Conservation (phyloP, 2,888 invertebrate species). For the Flexamia atlantica region DNA sequence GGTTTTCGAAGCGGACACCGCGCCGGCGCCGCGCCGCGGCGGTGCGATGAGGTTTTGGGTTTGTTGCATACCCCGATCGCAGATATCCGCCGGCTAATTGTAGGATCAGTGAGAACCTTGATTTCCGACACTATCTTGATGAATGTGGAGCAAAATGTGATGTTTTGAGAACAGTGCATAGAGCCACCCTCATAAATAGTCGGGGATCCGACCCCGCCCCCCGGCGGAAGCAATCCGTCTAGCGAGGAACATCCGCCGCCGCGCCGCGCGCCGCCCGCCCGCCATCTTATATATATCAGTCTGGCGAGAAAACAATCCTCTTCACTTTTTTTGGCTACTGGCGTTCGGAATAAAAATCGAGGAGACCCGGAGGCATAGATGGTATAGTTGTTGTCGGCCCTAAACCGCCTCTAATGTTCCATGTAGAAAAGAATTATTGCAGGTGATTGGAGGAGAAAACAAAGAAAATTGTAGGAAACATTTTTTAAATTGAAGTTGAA, state of each 20-base stretch:
- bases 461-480: too few relatives aligned
- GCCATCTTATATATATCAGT: constrained; percentile 37
- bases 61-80: constrained; percentile 1
- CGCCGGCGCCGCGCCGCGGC: too few relatives aligned
- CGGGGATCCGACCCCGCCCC: constrained; percentile 31
- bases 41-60: neutral
- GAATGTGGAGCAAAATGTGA: constrained; percentile 53
- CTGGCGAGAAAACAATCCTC: neutral
- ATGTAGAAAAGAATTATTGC: neutral
- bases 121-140: constrained; percentile 57
- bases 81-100: constrained; percentile 43
- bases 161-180: constrained; percentile 42
- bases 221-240: constrained; percentile 56
- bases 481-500: too few relatives aligned
- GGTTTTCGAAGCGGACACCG: too few relatives aligned
- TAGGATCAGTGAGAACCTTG: constrained; percentile 52
- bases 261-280: constrained; percentile 19
- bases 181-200: constrained; percentile 54
- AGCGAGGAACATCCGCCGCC: constrained; percentile 28
- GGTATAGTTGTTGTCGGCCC: neutral
- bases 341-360: neutral
- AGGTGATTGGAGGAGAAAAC: too few relatives aligned
- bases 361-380: neutral
- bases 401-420: neutral
- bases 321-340: constrained; percentile 2